Percentiles rank a stretch among this genome's conserved stretches.
These are phyloP conservation scores for Zosterops japonicus DNA, from an alignment of 2,113 vertebrate species.

Conservation along the genomic window DNA sequence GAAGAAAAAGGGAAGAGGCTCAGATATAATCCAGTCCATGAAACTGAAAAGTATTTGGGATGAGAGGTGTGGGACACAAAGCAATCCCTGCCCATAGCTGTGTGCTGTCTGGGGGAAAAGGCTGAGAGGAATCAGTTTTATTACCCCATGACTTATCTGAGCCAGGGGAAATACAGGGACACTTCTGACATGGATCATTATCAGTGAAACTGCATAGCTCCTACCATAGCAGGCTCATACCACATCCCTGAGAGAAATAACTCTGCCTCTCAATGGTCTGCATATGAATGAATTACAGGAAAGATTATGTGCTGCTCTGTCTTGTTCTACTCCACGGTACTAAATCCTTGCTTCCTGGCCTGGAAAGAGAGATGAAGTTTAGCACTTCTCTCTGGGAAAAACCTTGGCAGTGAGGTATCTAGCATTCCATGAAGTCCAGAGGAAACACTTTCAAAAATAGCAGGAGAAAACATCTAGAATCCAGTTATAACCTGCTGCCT, in stretches of 20 bases:
- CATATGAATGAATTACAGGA: background rate
- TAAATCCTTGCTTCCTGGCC: background rate
- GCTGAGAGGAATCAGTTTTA: background rate
- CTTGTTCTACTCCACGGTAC: background rate
- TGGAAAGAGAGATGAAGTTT: background rate
- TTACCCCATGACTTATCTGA: background rate
- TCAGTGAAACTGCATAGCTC: background rate
- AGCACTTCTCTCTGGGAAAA: background rate
- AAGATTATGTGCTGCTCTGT: background rate
- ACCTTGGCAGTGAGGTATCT: background rate
- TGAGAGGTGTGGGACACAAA: background rate
- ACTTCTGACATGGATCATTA: background rate
- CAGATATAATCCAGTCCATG: background rate
- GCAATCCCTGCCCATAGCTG: background rate
- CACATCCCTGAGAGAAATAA: background rate
- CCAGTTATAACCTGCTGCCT: background rate
- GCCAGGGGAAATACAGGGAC: background rate
- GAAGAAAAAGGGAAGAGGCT: background rate
- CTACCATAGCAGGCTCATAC: accelerated
- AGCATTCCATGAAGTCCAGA: background rate
- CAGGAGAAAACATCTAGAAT: background rate
- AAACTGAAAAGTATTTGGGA: background rate
- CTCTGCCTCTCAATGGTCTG: background rate
- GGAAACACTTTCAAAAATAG: background rate
- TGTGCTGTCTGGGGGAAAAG: background rate